Conservation (phyloP, 2,797 vertebrate genomes). For the Sarcoramphus papa region DNA sequence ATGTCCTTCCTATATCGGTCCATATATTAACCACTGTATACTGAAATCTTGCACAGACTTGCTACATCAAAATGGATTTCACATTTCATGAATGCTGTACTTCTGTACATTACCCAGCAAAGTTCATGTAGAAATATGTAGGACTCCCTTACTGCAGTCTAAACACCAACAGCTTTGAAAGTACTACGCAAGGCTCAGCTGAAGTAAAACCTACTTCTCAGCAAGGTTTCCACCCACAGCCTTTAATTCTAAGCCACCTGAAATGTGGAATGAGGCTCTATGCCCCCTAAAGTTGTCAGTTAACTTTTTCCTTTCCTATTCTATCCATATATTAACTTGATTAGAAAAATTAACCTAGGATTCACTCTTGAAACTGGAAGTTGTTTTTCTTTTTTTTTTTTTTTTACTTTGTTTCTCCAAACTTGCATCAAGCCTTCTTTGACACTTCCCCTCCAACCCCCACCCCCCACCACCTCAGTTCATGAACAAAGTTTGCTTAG, state of each 20-base stretch:
- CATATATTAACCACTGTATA: fast-evolving
- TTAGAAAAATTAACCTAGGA: neutral
- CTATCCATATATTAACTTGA: neutral
- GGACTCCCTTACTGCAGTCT: neutral
- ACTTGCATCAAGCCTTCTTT: constrained; percentile 5
- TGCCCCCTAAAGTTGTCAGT: neutral
- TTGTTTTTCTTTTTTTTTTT: neutral
- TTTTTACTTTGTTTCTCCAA: neutral
- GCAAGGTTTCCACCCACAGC: neutral
- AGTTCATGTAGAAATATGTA: neutral
- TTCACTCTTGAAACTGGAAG: neutral
- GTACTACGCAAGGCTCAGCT: neutral
- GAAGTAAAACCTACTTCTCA: neutral
- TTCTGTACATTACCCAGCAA: neutral
- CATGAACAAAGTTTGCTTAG: constrained; percentile 62
- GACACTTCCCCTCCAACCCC: constrained; percentile 9
- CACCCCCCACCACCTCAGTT: neutral
- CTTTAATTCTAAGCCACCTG: neutral
- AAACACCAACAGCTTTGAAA: neutral
- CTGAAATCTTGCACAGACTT: neutral
- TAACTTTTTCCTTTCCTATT: neutral
- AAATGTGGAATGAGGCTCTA: neutral
- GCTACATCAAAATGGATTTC: neutral
- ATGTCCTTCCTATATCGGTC: fast-evolving
- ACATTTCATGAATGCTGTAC: neutral